A percentile compares a stretch with the other conserved stretches of the same genome.
Evolutionary conservation across 1,140 invertebrate species (phyloP).

Genomic region (Cyphomyrmex costatus): DNA sequence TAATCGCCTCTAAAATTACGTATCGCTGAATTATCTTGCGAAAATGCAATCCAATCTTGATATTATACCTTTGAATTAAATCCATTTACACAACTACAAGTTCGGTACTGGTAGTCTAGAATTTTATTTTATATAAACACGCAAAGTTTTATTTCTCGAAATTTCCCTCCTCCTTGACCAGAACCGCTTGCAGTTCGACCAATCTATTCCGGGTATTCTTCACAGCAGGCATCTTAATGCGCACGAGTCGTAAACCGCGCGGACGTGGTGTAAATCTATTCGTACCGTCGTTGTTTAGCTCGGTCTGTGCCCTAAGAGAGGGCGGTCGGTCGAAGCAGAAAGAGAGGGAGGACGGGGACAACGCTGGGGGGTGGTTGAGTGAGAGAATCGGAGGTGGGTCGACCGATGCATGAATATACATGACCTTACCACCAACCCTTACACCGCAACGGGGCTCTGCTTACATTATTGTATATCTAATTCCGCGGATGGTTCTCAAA

Average conservation of each 20-base stretch:
- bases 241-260: slow-evolving; percentile 78
- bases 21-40: slow-evolving; percentile 37
- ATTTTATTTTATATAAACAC: slow-evolving; percentile 26
- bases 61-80: background rate
- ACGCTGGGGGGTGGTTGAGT: slow-evolving; percentile 69
- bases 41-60: background rate
- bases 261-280: slow-evolving; percentile 82
- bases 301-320: slow-evolving; percentile 76
- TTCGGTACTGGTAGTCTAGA: background rate
- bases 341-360: slow-evolving; percentile 67
- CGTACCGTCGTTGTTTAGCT: slow-evolving; percentile 81
- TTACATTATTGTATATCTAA: slow-evolving; percentile 88
- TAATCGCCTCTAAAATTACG: slow-evolving; percentile 11
- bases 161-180: slow-evolving; percentile 10
- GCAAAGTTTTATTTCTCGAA: slow-evolving; percentile 2
- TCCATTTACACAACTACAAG: background rate
- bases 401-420: slow-evolving; percentile 87
- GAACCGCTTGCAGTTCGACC: background rate
- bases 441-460: slow-evolving; percentile 86
- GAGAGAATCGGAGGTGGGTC: slow-evolving; percentile 77
- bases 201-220: slow-evolving; percentile 68
- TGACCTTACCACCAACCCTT: slow-evolving; percentile 86
- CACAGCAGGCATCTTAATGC: slow-evolving; percentile 72
- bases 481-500: slow-evolving; percentile 86
- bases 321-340: slow-evolving; percentile 66